Conservation (phyloP, 2,797 vertebrate genomes). For the Micropoecilia bifurca region DNA sequence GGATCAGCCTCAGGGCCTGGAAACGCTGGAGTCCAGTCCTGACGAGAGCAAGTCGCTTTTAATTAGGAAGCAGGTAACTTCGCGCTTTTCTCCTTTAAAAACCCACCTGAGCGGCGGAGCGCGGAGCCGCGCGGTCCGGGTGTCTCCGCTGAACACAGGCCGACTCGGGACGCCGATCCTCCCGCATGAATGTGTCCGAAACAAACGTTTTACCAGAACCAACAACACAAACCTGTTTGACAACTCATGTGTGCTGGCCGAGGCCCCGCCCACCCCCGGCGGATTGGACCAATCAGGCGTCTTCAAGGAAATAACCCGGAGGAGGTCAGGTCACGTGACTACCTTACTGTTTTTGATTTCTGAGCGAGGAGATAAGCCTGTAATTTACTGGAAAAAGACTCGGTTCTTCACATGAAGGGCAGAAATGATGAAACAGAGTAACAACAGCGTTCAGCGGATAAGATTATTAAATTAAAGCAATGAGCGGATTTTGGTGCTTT, state of each 20-base stretch:
- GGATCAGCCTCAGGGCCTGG: slow-evolving; percentile 34
- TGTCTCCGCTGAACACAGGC: neutral
- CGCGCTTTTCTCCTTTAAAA: neutral
- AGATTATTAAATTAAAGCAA: neutral
- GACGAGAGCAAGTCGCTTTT: slow-evolving; percentile 31
- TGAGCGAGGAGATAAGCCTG: neutral
- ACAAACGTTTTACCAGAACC: slow-evolving; percentile 14
- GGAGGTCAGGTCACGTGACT: slow-evolving; percentile 48
- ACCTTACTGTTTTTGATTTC: slow-evolving; percentile 1
- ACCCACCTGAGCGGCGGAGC: slow-evolving; percentile 50
- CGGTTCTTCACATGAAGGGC: neutral
- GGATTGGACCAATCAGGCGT: slow-evolving; percentile 46
- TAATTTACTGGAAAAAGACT: neutral
- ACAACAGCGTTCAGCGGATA: neutral
- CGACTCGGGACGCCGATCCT: neutral
- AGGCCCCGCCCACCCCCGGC: slow-evolving; percentile 39
- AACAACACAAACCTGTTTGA: slow-evolving; percentile 77
- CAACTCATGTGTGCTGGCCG: slow-evolving; percentile 60
- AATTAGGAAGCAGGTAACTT: slow-evolving; percentile 9
- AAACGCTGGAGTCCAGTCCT: slow-evolving; percentile 23
- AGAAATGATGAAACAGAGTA: neutral
- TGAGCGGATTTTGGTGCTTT: neutral
- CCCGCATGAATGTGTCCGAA: slow-evolving; percentile 26
- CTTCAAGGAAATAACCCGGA: slow-evolving; percentile 35
- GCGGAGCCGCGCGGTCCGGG: slow-evolving; percentile 5